Percentiles rank a stretch among this genome's conserved stretches.
Conservation (phyloP, 2,113 vertebrate species). For the Pandion haliaetus region DNA sequence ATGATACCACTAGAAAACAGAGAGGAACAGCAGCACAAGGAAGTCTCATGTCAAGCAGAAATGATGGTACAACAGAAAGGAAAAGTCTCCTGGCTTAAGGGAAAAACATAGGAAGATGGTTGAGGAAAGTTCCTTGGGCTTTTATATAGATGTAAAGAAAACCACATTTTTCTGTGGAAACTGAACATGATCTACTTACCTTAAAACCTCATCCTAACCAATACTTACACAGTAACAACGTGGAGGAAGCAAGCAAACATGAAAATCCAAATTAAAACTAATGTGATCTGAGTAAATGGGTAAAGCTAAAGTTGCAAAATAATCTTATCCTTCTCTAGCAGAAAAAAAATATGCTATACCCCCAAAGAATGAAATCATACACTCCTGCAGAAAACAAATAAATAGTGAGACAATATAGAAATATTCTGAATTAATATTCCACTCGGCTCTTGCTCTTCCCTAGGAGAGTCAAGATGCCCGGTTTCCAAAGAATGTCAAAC, state of each 20-base stretch:
- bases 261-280: not conserved
- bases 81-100: not conserved
- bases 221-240: not conserved
- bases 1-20: not conserved
- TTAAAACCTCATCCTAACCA: not conserved
- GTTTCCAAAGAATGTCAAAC: not conserved
- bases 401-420: not conserved
- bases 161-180: not conserved
- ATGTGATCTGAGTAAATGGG: not conserved
- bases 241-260: not conserved
- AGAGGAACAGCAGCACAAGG: not conserved
- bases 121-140: not conserved
- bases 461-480: fast-evolving
- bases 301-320: not conserved
- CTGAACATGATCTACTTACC: not conserved
- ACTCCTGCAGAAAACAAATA: not conserved
- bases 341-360: not conserved
- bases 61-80: not conserved
- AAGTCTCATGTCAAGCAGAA: not conserved
- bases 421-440: not conserved
- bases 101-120: not conserved
- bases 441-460: not conserved
- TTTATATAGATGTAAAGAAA: not conserved
- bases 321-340: not conserved
- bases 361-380: not conserved